Base-by-base conservation (phyloP, 1,140 invertebrate species). In the Helicoverpa armigera region DNA sequence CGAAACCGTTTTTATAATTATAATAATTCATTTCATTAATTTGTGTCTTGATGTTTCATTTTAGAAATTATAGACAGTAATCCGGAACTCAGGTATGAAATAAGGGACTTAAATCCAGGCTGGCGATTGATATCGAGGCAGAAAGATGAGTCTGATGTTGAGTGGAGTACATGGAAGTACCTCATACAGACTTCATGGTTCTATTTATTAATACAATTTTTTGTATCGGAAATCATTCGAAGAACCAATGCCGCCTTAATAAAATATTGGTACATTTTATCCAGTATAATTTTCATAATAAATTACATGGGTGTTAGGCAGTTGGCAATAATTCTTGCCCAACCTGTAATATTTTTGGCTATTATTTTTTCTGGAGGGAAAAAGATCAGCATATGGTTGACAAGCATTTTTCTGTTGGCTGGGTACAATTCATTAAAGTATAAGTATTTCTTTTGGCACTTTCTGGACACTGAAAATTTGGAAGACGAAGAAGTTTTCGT, bases 81-180 rank as follows among this genome's bases (percentile, higher is more conserved):
- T 73, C 67, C 82, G 70, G 75, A 84, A 61, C 75, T 89, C 65
- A 13, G 82, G 51, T 50, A 85, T 81, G 73, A 74, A 31, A 75
- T 93, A 56, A 86, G 81, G 72, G 94, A 95, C 78, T 88, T 95
- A 73, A 79, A 82, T 79, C 85, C 85, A 54, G 95, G 94, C 12
- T 95, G 94, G 95, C 74, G 78, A 43, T 81, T 92, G 60, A 75
- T 93, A 56, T 82, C 81, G 48, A 91, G 92, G 85, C 79, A 82
- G 14, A 94, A 88, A 90, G 95, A 95, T 90, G 86, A 90, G 7
- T 94, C 95, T 75, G 95, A 95, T 89, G 86, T 92, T 82, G 95
- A 95, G 88, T 95, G 95, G 95, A 93, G 79, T 58, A 90, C 89
- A 69, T 95, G 92, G 94, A 95, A 95, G 89, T 91, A 86, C 85